These are phyloP conservation scores for Dryobota labecula DNA, from an alignment of 2,888 invertebrate species.

Conservation along the genomic window DNA sequence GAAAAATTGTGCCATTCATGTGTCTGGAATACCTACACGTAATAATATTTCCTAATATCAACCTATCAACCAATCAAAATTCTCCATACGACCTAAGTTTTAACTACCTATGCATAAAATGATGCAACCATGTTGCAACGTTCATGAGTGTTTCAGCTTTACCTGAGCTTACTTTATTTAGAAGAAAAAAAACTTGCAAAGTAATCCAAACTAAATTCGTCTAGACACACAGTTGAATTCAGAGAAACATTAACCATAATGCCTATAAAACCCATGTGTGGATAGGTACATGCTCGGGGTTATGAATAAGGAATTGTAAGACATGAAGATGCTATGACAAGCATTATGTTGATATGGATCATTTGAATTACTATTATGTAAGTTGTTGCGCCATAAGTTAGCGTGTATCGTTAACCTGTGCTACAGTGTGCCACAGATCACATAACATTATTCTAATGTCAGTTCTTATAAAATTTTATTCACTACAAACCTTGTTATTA, in stretches of 20 bases:
- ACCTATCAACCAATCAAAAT: slow-evolving; percentile 40
- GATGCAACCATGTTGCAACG: slow-evolving; percentile 42
- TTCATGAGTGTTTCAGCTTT: slow-evolving; percentile 28
- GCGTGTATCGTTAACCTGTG: slow-evolving; percentile 28
- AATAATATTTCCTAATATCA: slow-evolving; percentile 45
- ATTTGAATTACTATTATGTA: slow-evolving; percentile 56
- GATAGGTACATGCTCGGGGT: slow-evolving; percentile 13
- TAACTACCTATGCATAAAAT: slow-evolving; percentile 35
- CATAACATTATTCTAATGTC: slow-evolving; percentile 47
- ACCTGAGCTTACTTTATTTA: slow-evolving; percentile 12
- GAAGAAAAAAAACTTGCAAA: slow-evolving; percentile 20
- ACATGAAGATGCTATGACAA: slow-evolving; percentile 54
- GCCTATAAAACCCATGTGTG: slow-evolving; percentile 17
- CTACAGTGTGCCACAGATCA: slow-evolving; percentile 22
- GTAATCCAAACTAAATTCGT: slow-evolving; percentile 15
- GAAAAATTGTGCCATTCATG: not conserved
- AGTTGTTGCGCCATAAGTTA: slow-evolving; percentile 35
- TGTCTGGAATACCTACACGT: slow-evolving; percentile 8
- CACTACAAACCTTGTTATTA: slow-evolving; percentile 41
- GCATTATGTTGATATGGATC: slow-evolving; percentile 57
- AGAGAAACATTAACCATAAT: not conserved
- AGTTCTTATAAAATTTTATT: slow-evolving; percentile 40
- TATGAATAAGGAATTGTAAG: slow-evolving; percentile 42
- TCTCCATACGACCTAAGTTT: slow-evolving; percentile 38
- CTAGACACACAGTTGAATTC: slow-evolving; percentile 22